Evolutionary conservation across 2,797 vertebrate species (phyloP).

Genomic region (Alauda arvensis): DNA sequence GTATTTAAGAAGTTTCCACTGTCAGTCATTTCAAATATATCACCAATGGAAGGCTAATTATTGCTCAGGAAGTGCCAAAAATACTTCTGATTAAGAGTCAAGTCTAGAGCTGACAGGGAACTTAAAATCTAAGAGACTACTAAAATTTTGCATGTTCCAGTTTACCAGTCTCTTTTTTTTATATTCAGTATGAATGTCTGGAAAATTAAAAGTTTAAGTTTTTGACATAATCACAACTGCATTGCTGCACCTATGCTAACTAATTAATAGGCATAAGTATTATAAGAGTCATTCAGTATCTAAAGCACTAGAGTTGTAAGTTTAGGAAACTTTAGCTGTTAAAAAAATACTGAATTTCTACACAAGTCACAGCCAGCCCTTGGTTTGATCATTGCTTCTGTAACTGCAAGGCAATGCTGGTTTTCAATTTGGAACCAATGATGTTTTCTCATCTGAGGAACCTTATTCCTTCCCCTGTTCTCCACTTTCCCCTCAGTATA

Average conservation of each 20-base stretch:
- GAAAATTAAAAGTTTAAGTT: neutral
- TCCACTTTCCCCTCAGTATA: neutral
- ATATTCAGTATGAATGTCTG: neutral
- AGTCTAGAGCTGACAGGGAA: neutral
- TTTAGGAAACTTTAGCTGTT: neutral
- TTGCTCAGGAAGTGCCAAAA: neutral
- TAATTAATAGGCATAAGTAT: neutral
- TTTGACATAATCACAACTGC: neutral
- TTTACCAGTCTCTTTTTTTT: neutral
- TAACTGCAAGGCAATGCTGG: neutral
- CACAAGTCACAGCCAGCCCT: neutral
- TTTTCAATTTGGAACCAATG: neutral
- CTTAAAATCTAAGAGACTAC: neutral
- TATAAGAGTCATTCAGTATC: neutral
- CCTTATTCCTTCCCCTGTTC: neutral
- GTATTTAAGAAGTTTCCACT: neutral
- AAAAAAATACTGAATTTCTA: neutral
- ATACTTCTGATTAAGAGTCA: neutral
- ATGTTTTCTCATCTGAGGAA: neutral
- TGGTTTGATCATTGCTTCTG: neutral
- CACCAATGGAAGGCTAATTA: neutral
- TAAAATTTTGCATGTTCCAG: neutral
- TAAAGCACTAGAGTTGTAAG: neutral
- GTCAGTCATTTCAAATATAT: neutral
- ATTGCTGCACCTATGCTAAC: neutral